A percentile compares a stretch with the other conserved stretches of the same genome.
These are phyloP conservation scores for Plusia festucae DNA, from an alignment of 2,888 invertebrate species.

Conservation along the genomic window DNA sequence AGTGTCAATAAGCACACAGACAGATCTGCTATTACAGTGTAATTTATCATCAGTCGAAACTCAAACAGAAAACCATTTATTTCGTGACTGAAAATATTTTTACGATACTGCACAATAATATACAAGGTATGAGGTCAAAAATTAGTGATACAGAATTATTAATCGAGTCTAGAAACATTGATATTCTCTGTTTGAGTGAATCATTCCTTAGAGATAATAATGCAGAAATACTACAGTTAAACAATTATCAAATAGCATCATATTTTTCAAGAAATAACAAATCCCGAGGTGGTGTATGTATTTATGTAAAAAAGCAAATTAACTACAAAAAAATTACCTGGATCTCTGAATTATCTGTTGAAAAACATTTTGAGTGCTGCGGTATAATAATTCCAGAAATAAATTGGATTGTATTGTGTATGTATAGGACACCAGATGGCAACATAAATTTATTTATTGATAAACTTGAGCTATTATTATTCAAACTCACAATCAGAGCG, in stretches of 20 bases:
- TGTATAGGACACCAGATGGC: neutral
- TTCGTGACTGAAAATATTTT: neutral
- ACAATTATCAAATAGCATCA: neutral
- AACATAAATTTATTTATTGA: neutral
- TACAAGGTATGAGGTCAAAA: constrained; percentile 7
- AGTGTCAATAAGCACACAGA: too few species aligned
- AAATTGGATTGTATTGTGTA: neutral
- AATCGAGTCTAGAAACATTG: neutral
- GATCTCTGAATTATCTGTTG: constrained; percentile 4
- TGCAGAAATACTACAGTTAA: too few species aligned
- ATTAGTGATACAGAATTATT: constrained; percentile 2
- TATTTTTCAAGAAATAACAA: constrained; percentile 14
- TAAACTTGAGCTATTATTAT: neutral
- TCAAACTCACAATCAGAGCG: constrained; percentile 1
- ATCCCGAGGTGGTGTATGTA: constrained; percentile 24
- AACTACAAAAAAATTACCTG: neutral
- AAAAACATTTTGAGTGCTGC: constrained; percentile 7
- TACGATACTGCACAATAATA: constrained; percentile 2
- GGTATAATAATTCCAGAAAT: constrained; percentile 7
- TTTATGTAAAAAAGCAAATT: neutral
- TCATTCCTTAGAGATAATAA: too few species aligned
- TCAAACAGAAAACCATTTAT: too few species aligned
- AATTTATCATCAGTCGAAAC: too few species aligned
- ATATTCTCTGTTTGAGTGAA: too few species aligned
- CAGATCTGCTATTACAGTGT: too few species aligned